Evolutionary conservation across 2,797 vertebrate species (phyloP), one percentile per base, ranked within the genome.

Genomic region (Pantherophis alleghaniensis): DNA sequence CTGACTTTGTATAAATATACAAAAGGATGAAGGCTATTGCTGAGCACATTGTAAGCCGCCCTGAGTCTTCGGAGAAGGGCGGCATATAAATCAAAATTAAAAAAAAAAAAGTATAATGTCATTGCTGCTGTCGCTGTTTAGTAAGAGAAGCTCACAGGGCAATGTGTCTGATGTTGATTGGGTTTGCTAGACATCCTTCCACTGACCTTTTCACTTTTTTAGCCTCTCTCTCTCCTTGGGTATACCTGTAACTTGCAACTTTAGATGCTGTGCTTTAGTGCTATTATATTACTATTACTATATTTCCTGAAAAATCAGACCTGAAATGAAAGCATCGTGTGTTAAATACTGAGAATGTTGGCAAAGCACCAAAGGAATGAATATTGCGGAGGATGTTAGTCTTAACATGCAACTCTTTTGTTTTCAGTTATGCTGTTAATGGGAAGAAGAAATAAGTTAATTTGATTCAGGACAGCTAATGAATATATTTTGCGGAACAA

Each of bases 391-490:
- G 93, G 88, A 93, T 95, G 92, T 14, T 91, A 89, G 26, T 93
- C 89, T 96, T 93, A 92, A 90, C 83, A 89, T 94, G 91, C 86
- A 20, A 69, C 89, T 95, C 88, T 74, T 94, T 95, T 86, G 55
- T 91, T 95, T 91, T 90, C 91, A 79, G 89, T 88, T 63, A 55
- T 94, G 89, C 88, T 94, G 93, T 95, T 95, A 94, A 92, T 91
- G 63, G 5, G 1, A 91, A 94, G 69, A 96, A 93, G 91, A 91
- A 89, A 94, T 88, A 51, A 95, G 91, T 90, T 92, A 96, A 89
- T 94, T 93, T 93, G 95, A 93, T 60, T 95, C 28, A 42, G 94
- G 4, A 2, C 10, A 96, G 91, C 93, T 97, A 96, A 96, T 96
- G 96, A 94, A 97, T 94, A 57, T 56, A 79, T 95, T 95, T 95